These are phyloP conservation scores for Heliconius ethilla DNA, from an alignment of 2,888 invertebrate genomes.

Conservation along the genomic window DNA sequence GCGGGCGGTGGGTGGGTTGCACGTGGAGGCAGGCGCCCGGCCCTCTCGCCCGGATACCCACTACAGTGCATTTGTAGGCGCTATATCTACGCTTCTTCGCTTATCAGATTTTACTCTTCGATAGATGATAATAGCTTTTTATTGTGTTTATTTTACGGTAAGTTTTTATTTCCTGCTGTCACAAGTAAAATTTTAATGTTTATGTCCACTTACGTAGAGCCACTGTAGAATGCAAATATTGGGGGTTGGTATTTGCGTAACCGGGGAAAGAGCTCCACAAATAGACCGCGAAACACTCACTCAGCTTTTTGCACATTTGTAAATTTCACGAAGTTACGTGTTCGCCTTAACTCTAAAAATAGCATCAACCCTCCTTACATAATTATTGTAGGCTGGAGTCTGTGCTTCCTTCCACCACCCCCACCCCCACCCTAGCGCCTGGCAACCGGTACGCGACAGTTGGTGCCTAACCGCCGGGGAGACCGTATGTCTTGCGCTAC, in stretches of 20 bases:
- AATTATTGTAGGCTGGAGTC: slow-evolving; percentile 76
- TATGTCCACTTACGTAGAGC: slow-evolving; percentile 37
- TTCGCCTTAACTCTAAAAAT: slow-evolving; percentile 70
- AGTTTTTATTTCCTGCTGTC: not conserved
- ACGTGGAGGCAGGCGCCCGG: slow-evolving; percentile 36
- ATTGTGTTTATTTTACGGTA: too few species aligned
- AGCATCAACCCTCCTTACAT: slow-evolving; percentile 75
- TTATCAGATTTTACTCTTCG: slow-evolving; percentile 14
- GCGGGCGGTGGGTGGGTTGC: slow-evolving; percentile 38
- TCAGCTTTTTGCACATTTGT: slow-evolving; percentile 38
- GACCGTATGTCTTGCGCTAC: slow-evolving; percentile 42
- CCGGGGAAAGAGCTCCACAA: slow-evolving; percentile 61
- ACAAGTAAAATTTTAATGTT: not conserved
- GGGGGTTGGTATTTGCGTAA: slow-evolving; percentile 55
- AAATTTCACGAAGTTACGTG: slow-evolving; percentile 60
- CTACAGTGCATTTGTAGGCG: slow-evolving; percentile 5
- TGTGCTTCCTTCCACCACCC: slow-evolving; percentile 64
- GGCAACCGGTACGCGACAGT: slow-evolving; percentile 55
- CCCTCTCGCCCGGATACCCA: not conserved
- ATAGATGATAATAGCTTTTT: not conserved
- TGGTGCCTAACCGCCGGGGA: slow-evolving; percentile 53
- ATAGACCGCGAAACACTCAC: slow-evolving; percentile 61
- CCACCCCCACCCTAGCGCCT: slow-evolving; percentile 47
- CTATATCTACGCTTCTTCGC: not conserved
- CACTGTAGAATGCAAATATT: slow-evolving; percentile 39